phyloP scores from a whole-genome alignment of 2,113 vertebrate genomes.

The Orcinus orca region DNA sequence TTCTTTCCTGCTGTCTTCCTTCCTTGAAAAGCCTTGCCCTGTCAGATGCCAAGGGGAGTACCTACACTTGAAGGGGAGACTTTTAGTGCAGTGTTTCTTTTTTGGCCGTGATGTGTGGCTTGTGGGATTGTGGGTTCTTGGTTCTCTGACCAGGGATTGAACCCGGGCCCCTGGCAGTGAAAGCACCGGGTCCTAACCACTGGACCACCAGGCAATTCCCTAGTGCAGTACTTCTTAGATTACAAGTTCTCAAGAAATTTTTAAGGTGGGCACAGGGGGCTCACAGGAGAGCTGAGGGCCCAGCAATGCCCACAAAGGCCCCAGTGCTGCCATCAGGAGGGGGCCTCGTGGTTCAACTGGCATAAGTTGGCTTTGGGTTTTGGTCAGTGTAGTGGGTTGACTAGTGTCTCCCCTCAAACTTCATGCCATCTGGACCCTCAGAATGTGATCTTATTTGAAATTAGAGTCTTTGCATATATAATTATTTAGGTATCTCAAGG shows the following conservation, averaged over 20 bases:
- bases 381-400: background rate
- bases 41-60: background rate
- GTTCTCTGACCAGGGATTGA: background rate
- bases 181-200: background rate
- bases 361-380: background rate
- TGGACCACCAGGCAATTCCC: background rate
- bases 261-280: background rate
- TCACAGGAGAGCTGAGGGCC: background rate
- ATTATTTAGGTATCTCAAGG: background rate
- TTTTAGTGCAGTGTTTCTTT: background rate
- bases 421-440: background rate
- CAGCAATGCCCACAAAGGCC: too few relatives aligned
- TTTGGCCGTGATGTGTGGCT: background rate
- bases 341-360: background rate
- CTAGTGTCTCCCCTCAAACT: background rate
- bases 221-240: accelerated
- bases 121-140: background rate
- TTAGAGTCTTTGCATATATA: background rate
- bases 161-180: background rate
- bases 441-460: background rate
- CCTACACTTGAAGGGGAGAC: background rate
- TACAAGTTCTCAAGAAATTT: background rate
- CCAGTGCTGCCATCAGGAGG: background rate
- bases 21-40: background rate
- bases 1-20: background rate